Base-by-base conservation (phyloP, 2,113 vertebrate species). In the Myotis brandtii region DNA sequence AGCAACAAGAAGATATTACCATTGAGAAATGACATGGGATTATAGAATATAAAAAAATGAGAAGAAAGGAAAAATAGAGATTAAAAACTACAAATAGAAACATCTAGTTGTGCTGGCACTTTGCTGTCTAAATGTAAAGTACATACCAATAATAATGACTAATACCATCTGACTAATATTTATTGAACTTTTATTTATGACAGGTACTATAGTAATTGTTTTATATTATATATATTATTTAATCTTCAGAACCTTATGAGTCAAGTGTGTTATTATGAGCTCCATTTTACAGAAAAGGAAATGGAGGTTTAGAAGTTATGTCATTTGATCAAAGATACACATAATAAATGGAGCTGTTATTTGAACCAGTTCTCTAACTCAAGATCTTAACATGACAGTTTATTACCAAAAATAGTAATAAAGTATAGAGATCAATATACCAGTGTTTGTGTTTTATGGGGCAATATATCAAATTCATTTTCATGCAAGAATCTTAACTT, bases 401-500 rank as follows among this genome's bases (percentile, higher is more conserved):
- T 64, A 93, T 86, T 66, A 27, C 10, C 13, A 54, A 80, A 85
- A 73, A 79, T 40, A 91, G 25, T 72, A 80, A 88, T 59, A 86
- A 37, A 93, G 16, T 16, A 75, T 23, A 52, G 34, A 91, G 37
- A 75, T 27, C 84, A 75, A 67, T 62, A 91, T 37, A 85, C 20
- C 13, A n/a, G 30, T 70, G 34, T 94, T 93, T 90, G 30, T 91
- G 12, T 56, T 96, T 95, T 83, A 75, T 76, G 32, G 37, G 37
- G 5, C 3, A 50, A 66, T 77, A 30, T 54, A 84, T 90, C 43
- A 87, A 77, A 90, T 73, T 94, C 76, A 86, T 92, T 94, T 97
- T 94, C 54, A 93, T 95, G 69, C 43, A 95, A 93, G 89, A 77
- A 95, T 54, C 27, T 91, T 92, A 86, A 96, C 81, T 62, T 92